phyloP scores from a whole-genome alignment of 2,888 invertebrate genomes.

The Ophion ventricosus region DNA sequence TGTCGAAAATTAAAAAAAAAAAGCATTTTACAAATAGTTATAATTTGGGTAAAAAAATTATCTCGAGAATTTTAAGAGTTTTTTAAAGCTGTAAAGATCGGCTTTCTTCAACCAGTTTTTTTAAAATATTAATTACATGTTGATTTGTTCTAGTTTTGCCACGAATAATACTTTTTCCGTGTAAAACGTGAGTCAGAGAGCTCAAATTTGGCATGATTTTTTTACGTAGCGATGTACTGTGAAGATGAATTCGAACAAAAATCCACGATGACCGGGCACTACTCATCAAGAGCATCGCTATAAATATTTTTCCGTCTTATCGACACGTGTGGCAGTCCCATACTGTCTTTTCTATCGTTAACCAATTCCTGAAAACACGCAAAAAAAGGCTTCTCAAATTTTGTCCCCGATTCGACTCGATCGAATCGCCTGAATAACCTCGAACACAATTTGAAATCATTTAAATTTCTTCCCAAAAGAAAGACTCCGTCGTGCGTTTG shows the following conservation, averaged over 20 bases:
- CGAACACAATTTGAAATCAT: not conserved
- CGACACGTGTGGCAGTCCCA: not conserved
- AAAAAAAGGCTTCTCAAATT: not conserved
- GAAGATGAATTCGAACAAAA: not conserved
- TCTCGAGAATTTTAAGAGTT: not conserved
- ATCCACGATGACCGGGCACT: not conserved
- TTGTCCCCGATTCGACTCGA: not conserved
- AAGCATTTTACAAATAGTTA: not conserved
- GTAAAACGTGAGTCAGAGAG: not conserved
- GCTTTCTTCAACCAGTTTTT: not conserved
- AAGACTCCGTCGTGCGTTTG: not conserved
- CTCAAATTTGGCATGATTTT: too few species aligned
- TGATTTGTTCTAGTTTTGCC: not conserved
- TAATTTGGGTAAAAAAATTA: not conserved
- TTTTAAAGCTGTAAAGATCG: not conserved
- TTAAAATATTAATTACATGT: not conserved
- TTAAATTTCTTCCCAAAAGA: not conserved
- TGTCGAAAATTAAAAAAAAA: not conserved
- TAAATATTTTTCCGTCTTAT: not conserved
- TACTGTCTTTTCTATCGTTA: not conserved
- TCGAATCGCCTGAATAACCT: not conserved
- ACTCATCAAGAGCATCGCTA: not conserved
- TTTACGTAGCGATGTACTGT: not conserved
- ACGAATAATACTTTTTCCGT: not conserved
- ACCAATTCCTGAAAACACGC: not conserved